Evolutionary conservation across 2,888 invertebrate genomes (phyloP).

Genomic region (Hyppa rectilinea): DNA sequence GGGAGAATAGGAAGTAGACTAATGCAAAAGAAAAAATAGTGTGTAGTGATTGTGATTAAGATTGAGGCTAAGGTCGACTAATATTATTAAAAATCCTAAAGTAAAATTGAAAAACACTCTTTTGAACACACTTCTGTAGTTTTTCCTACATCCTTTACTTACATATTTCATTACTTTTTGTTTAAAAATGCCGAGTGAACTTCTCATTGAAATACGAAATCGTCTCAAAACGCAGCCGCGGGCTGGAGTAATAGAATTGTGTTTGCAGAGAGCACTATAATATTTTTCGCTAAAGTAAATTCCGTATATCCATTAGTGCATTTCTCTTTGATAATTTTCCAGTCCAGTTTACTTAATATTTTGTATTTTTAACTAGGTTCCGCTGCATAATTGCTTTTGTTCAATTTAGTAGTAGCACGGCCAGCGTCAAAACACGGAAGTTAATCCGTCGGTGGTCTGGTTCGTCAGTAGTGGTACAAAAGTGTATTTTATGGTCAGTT

Average conservation of each 20-base stretch:
- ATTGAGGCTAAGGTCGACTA: too few species aligned
- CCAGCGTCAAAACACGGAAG: not conserved
- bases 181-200: not conserved
- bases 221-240: not conserved
- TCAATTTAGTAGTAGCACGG: not conserved
- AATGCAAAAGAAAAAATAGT: too few species aligned
- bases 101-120: not conserved
- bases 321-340: constrained; percentile 20
- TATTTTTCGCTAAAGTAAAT: constrained; percentile 21
- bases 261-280: not conserved
- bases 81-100: too few species aligned
- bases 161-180: constrained; percentile 1
- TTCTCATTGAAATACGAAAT: constrained; percentile 6
- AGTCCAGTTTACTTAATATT: not conserved
- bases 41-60: too few species aligned
- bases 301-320: not conserved
- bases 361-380: constrained; percentile 10
- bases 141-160: not conserved
- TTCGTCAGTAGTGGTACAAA: not conserved
- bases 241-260: constrained; percentile 8
- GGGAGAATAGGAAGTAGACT: too few species aligned
- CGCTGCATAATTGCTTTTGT: not conserved
- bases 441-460: not conserved
- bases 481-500: not conserved
- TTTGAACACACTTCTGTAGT: not conserved